Evolutionary conservation across 1,140 invertebrate genomes (phyloP).

Genomic region (Charaxes varanes): DNA sequence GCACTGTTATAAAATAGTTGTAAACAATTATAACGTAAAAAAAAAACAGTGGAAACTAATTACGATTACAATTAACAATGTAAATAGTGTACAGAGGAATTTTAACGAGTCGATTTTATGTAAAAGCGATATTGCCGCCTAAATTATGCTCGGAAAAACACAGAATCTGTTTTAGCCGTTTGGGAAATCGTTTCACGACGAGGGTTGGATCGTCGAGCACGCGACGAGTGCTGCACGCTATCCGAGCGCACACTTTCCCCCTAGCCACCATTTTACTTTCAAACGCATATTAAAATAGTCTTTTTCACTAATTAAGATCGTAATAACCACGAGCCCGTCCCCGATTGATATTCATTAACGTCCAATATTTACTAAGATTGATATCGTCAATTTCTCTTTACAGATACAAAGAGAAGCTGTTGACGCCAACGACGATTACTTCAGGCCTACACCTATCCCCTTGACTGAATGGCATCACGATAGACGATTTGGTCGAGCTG

Average conservation of each 20-base stretch:
- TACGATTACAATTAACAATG: too few relatives aligned
- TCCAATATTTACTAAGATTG: slow-evolving; percentile 5
- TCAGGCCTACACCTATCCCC: slow-evolving; percentile 56
- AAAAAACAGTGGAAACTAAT: too few relatives aligned
- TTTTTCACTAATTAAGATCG: slow-evolving; percentile 23
- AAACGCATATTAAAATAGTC: slow-evolving; percentile 43
- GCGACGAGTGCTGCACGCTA: slow-evolving; percentile 35
- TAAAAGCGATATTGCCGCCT: slow-evolving; percentile 3
- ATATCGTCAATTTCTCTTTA: slow-evolving; percentile 12
- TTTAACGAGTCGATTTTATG: too few relatives aligned
- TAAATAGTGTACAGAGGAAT: too few relatives aligned
- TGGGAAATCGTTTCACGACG: slow-evolving; percentile 42
- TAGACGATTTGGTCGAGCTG: slow-evolving; percentile 41
- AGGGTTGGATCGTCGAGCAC: slow-evolving; percentile 36
- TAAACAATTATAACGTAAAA: too few relatives aligned
- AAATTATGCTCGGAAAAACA: slow-evolving; percentile 9
- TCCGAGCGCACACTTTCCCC: slow-evolving; percentile 53
- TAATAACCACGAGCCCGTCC: slow-evolving; percentile 12
- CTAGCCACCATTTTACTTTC: slow-evolving; percentile 62
- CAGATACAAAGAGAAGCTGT: slow-evolving; percentile 44
- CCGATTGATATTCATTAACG: slow-evolving; percentile 9
- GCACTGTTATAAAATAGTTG: neutral
- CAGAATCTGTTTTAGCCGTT: slow-evolving; percentile 32
- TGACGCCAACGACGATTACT: slow-evolving; percentile 38
- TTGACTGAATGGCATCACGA: slow-evolving; percentile 58